Percentiles rank a stretch among this genome's conserved stretches.
phyloP scores from a whole-genome alignment of 1,140 invertebrate species.

The Protaetia brevitarsis region DNA sequence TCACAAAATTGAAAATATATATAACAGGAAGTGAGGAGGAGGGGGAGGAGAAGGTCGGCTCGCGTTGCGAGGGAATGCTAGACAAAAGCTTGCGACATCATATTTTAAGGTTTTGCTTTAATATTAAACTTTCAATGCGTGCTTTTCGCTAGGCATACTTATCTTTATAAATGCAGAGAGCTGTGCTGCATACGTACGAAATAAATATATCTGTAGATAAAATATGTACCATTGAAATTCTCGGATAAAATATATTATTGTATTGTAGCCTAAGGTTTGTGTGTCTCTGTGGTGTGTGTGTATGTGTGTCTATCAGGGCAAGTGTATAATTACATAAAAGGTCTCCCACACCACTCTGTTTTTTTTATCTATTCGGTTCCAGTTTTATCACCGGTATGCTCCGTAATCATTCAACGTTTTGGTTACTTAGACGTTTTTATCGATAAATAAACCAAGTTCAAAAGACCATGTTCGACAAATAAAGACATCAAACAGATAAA shows the following conservation, averaged over 20 bases:
- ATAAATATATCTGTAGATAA: too few relatives aligned
- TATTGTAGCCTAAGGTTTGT: too few relatives aligned
- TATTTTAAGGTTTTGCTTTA: slow-evolving; percentile 21
- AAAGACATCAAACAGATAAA: background rate
- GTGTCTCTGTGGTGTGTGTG: too few relatives aligned
- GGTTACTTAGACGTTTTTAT: background rate
- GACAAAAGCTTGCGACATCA: background rate
- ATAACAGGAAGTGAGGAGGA: background rate
- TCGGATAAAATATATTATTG: too few relatives aligned
- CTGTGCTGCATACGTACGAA: background rate
- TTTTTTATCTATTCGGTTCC: background rate
- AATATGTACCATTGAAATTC: too few relatives aligned
- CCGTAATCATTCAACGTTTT: too few relatives aligned
- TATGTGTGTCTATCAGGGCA: too few relatives aligned
- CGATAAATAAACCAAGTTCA: background rate
- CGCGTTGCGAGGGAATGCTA: background rate
- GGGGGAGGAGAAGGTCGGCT: background rate
- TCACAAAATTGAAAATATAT: slow-evolving; percentile 9
- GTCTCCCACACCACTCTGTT: background rate
- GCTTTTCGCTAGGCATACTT: background rate
- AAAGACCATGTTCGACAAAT: background rate
- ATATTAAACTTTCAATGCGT: slow-evolving; percentile 21
- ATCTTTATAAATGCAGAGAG: slow-evolving; percentile 15
- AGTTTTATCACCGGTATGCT: too few relatives aligned
- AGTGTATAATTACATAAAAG: too few relatives aligned